Conservation (phyloP, 2,113 vertebrate species). For the Rattus rattus region DNA sequence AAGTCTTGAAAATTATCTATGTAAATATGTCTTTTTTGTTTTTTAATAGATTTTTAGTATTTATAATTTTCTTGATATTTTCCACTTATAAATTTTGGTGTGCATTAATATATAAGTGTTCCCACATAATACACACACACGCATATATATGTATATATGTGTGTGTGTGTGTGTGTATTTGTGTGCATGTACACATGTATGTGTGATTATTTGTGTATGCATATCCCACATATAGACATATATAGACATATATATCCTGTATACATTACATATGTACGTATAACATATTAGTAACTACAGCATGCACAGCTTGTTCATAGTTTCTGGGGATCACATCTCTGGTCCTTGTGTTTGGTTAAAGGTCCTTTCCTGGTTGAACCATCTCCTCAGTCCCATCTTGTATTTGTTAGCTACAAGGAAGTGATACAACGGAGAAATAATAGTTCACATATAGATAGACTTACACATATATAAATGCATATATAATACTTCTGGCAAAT, state of each 20-base stretch:
- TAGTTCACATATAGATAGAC: background rate
- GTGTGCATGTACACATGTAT: background rate
- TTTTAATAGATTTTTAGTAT: background rate
- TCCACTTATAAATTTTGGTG: background rate
- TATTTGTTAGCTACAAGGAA: background rate
- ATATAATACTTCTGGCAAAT: background rate
- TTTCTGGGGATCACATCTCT: too few relatives aligned
- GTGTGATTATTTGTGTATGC: background rate
- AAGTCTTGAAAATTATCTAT: background rate
- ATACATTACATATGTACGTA: background rate
- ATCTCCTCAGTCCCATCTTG: background rate
- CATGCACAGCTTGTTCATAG: too few relatives aligned
- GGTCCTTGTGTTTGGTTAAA: too few relatives aligned
- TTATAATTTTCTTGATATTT: background rate
- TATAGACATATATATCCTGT: background rate
- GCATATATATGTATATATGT: too few relatives aligned
- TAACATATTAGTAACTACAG: background rate
- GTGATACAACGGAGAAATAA: background rate
- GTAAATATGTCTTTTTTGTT: constrained; percentile 12
- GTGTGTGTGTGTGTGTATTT: background rate
- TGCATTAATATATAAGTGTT: too few relatives aligned
- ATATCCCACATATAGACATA: background rate
- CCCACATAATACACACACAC: too few relatives aligned
- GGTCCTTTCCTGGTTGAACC: background rate
- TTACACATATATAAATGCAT: background rate